A percentile compares a stretch with the other conserved stretches of the same genome.
Evolutionary conservation across 1,140 invertebrate genomes (phyloP).

Genomic region (Meteorus sp.): DNA sequence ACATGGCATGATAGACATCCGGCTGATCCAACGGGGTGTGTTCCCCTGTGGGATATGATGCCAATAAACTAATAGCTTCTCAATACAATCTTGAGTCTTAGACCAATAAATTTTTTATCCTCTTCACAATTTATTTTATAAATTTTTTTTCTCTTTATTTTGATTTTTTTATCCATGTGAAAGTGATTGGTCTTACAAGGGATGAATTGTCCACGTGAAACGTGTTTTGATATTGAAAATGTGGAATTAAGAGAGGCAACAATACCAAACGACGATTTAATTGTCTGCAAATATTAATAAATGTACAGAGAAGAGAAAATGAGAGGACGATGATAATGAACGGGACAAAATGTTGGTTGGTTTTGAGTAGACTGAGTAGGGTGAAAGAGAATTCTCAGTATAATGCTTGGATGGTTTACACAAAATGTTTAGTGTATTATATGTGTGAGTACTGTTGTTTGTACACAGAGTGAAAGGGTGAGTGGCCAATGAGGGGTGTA

Average conservation of each 20-base stretch:
- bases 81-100: no score
- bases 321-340: conserved; percentile 42
- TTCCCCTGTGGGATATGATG: conserved; percentile 2
- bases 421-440: conserved; percentile 40
- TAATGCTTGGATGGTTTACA: conserved; percentile 60
- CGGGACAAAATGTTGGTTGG: conserved; percentile 34
- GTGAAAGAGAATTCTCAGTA: conserved; percentile 61
- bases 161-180: neutral
- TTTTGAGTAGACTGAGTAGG: no score
- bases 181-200: neutral
- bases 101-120: no score
- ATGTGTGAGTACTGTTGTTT: no score
- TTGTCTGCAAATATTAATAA: conserved; percentile 62
- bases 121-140: neutral
- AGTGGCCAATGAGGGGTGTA: neutral
- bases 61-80: conserved; percentile 36
- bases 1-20: conserved; percentile 6
- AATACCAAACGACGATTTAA: conserved; percentile 46
- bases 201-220: conserved; percentile 33
- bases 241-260: conserved; percentile 53
- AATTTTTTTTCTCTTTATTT: neutral
- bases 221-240: conserved; percentile 45
- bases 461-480: conserved; percentile 37
- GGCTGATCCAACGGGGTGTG: conserved; percentile 10
- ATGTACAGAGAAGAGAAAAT: conserved; percentile 33